Conservation (phyloP, 2,888 invertebrate genomes). For the Clunio marinus region DNA sequence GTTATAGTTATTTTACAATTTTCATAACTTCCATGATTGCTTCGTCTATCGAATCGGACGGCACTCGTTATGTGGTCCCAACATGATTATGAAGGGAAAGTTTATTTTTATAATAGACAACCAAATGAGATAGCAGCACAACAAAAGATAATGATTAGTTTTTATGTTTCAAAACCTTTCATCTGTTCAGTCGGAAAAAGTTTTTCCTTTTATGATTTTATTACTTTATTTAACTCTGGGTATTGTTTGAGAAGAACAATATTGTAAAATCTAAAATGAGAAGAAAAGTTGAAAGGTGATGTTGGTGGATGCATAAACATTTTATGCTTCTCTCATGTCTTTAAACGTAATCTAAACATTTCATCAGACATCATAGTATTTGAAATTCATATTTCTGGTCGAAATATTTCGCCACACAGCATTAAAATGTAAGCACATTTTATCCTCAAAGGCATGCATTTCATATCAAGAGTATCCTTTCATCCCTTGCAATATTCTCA, state of each 20-base stretch:
- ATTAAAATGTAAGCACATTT: conserved; percentile 7
- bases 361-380: background rate
- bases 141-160: too few species aligned
- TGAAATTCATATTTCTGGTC: background rate
- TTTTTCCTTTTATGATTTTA: conserved; percentile 7
- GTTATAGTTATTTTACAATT: conserved; percentile 2
- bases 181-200: background rate
- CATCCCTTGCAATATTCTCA: background rate
- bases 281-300: background rate
- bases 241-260: conserved; percentile 1
- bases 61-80: background rate
- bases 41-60: background rate
- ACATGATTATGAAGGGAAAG: background rate
- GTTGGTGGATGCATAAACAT: background rate
- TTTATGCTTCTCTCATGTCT: too few species aligned
- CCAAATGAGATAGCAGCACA: too few species aligned
- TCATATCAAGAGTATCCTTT: background rate
- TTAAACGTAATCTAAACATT: background rate
- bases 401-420: conserved; percentile 4
- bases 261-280: background rate
- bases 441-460: background rate
- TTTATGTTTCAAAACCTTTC: too few species aligned
- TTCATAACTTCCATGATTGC: background rate
- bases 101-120: background rate
- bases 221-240: background rate